phyloP scores from a whole-genome alignment of 2,113 vertebrate genomes.

The western clawed frog (Xenopus tropicalis) region DNA sequence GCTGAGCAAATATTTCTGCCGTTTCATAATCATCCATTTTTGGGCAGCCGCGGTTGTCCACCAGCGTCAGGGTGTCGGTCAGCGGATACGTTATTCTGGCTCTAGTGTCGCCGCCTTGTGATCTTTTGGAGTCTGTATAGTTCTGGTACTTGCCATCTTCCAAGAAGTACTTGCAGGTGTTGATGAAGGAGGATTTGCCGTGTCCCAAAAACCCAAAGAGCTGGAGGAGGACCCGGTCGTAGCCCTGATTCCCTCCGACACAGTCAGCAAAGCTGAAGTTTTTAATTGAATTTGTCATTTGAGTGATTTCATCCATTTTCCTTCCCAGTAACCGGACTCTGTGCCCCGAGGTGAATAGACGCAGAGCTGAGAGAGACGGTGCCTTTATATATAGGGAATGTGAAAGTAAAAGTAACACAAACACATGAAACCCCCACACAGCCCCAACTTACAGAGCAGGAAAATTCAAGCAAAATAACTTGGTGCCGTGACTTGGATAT shows the following conservation, averaged over 20 bases:
- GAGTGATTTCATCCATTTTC: too few relatives aligned
- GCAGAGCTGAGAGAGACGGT: too few relatives aligned
- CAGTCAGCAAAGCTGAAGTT: slow-evolving; percentile 22
- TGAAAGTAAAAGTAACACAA: too few relatives aligned
- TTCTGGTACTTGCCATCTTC: neutral
- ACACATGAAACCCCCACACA: too few relatives aligned
- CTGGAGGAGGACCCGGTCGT: slow-evolving; percentile 16
- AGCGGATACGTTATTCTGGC: neutral
- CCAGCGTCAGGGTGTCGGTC: neutral
- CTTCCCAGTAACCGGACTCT: too few relatives aligned
- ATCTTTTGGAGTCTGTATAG: neutral
- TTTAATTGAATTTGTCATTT: neutral
- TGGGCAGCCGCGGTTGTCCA: neutral
- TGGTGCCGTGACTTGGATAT: too few relatives aligned
- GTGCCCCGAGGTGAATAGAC: too few relatives aligned
- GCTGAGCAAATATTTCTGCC: slow-evolving; percentile 1
- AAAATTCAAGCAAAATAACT: too few relatives aligned
- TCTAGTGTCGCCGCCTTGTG: neutral
- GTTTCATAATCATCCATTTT: neutral
- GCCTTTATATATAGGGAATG: too few relatives aligned
- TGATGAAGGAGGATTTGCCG: slow-evolving; percentile 30
- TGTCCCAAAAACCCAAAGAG: slow-evolving; percentile 19
- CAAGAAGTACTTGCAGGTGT: slow-evolving; percentile 24
- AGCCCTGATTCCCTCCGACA: slow-evolving; percentile 13
- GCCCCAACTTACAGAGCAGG: too few relatives aligned